Percentiles rank a stretch among this genome's conserved stretches.
Evolutionary conservation across 2,113 vertebrate genomes (phyloP).

Genomic region (Semnopithecus entellus): DNA sequence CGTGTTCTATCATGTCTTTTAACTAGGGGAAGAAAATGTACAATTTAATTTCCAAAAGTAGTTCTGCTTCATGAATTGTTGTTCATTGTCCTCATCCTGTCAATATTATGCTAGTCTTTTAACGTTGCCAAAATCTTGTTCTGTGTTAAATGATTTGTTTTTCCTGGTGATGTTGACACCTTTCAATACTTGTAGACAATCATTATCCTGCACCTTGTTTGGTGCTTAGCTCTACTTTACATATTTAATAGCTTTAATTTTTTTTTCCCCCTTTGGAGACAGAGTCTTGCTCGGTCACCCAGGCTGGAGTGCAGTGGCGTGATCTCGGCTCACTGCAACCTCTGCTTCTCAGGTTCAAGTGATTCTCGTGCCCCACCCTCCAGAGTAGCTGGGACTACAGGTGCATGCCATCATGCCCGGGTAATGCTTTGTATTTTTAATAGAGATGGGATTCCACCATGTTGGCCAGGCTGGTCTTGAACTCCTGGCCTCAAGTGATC

Average conservation of each 20-base stretch:
- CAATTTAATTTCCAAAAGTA: neutral
- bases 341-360: too few species aligned
- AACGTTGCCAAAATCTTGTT: neutral
- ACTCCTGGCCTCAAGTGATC: too few species aligned
- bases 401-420: too few species aligned
- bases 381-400: too few species aligned
- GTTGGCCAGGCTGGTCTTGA: too few species aligned
- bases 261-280: neutral
- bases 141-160: neutral
- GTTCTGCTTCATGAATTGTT: neutral
- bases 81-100: neutral
- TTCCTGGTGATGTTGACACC: neutral
- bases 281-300: too few species aligned
- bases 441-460: too few species aligned
- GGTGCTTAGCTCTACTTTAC: neutral
- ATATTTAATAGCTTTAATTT: conserved; percentile 5
- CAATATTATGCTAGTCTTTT: neutral
- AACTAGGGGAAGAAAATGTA: neutral
- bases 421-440: too few species aligned
- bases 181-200: neutral
- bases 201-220: neutral
- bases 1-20: neutral
- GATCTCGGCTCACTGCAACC: too few species aligned
- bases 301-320: too few species aligned
- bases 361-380: too few species aligned